These are phyloP conservation scores for Drosophila bifasciata DNA, from an alignment of 1,140 invertebrate genomes.

Conservation along the genomic window DNA sequence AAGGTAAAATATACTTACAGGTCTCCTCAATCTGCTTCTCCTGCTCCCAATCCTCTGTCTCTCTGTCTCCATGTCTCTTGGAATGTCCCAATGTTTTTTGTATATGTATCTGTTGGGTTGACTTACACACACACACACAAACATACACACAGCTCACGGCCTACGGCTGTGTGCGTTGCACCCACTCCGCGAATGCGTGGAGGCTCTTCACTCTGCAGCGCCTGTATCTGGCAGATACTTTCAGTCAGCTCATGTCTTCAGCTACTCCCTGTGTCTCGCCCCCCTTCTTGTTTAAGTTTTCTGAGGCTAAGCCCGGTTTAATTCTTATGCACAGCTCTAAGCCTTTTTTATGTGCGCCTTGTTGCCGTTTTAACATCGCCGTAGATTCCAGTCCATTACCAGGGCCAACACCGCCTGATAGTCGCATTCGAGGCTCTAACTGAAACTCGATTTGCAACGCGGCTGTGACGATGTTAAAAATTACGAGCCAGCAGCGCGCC, in stretches of 20 bases:
- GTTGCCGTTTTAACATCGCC: constrained; percentile 33
- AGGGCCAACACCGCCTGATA: constrained; percentile 44
- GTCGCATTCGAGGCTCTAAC: not conserved
- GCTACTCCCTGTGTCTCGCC: constrained; percentile 56
- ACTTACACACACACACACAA: constrained; percentile 55
- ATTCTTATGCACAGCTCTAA: constrained; percentile 63
- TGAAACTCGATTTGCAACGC: constrained; percentile 39
- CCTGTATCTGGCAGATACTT: constrained; percentile 56
- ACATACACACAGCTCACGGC: constrained; percentile 40
- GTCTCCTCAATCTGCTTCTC: constrained; percentile 18
- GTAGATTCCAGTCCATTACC: constrained; percentile 47
- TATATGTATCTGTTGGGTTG: constrained; percentile 41
- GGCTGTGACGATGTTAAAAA: constrained; percentile 10
- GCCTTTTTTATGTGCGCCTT: constrained; percentile 43
- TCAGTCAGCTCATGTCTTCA: constrained; percentile 30
- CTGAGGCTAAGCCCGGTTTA: constrained; percentile 52
- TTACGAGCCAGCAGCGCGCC: constrained; percentile 27
- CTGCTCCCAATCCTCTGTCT: constrained; percentile 8
- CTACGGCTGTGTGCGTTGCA: constrained; percentile 61
- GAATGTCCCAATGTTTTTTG: constrained; percentile 34
- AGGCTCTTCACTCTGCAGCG: constrained; percentile 4
- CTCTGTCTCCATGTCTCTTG: constrained; percentile 6
- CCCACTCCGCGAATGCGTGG: constrained; percentile 40
- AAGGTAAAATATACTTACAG: constrained; percentile 48
- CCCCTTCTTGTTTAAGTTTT: constrained; percentile 53